Conservation (phyloP, 23 tunicate genomes). For the Ciona savignyi region DNA sequence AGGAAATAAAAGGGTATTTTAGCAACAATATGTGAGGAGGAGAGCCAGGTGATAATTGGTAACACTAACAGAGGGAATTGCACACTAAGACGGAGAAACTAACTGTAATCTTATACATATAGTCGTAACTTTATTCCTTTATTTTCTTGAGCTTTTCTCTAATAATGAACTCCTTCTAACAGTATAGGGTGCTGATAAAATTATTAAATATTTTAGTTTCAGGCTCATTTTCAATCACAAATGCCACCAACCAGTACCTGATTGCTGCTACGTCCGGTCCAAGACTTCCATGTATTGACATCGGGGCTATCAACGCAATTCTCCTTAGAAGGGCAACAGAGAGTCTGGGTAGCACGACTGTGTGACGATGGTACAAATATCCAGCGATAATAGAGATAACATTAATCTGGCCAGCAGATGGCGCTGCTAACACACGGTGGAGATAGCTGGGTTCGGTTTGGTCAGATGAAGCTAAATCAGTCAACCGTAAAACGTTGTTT, state of each 20-base stretch:
- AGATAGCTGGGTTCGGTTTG: slow-evolving; percentile 10
- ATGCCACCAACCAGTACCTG: slow-evolving; percentile 30
- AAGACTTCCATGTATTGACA: slow-evolving; percentile 80
- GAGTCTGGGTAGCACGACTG: slow-evolving; percentile 53
- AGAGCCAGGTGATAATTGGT: too few species aligned
- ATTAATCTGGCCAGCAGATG: slow-evolving; percentile 27
- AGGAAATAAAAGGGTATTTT: too few species aligned
- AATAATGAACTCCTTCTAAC: too few species aligned
- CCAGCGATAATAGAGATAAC: slow-evolving; percentile 61
- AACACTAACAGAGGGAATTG: too few species aligned
- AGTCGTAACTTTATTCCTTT: too few species aligned
- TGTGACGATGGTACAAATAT: slow-evolving; percentile 76
- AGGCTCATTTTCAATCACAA: too few species aligned
- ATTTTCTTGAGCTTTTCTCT: too few species aligned
- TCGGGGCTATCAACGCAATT: slow-evolving; percentile 68
- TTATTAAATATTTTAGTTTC: too few species aligned
- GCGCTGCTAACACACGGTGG: slow-evolving; percentile 26
- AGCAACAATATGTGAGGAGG: too few species aligned
- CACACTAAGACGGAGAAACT: too few species aligned
- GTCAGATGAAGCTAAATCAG: slow-evolving; percentile 12
- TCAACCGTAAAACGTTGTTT: slow-evolving; percentile 60
- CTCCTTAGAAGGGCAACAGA: slow-evolving; percentile 68
- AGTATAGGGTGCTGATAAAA: too few species aligned
- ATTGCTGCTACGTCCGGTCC: slow-evolving; percentile 65
- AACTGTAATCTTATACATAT: too few species aligned